phyloP scores from a whole-genome alignment of 2,888 invertebrate genomes.

The Tinea semifulvella region DNA sequence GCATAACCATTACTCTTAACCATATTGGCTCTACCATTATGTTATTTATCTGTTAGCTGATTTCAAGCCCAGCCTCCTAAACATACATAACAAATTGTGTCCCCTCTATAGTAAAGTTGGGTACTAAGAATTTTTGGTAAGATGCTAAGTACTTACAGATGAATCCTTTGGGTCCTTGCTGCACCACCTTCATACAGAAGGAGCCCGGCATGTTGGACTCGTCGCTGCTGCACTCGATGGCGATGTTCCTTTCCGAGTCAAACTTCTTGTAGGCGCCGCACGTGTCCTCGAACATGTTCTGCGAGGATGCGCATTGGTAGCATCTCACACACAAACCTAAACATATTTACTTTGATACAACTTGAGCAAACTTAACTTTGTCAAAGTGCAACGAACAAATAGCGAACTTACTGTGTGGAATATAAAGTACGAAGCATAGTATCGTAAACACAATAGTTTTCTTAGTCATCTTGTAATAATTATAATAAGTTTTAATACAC shows the following conservation, averaged over 20 bases:
- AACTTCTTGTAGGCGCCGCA: conserved; percentile 92
- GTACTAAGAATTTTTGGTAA: too few species aligned
- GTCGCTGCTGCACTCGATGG: conserved; percentile 93
- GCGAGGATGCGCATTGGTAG: conserved; percentile 93
- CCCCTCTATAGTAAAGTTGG: too few species aligned
- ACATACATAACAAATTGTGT: too few species aligned
- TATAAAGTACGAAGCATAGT: conserved; percentile 22
- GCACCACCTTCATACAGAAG: conserved; percentile 94
- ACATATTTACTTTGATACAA: conserved; percentile 25
- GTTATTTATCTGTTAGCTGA: too few species aligned
- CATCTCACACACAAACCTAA: conserved; percentile 81
- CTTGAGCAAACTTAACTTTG: conserved; percentile 21
- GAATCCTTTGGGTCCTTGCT: conserved; percentile 93
- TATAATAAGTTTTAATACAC: background rate
- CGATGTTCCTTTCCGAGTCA: conserved; percentile 84
- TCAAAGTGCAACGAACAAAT: conserved; percentile 13
- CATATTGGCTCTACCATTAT: too few species aligned
- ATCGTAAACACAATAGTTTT: conserved; percentile 21
- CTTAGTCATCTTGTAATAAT: conserved; percentile 19
- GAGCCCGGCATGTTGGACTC: conserved; percentile 95
- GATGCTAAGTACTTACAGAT: conserved; percentile 90
- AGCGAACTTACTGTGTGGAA: conserved; percentile 24
- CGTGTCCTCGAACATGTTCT: conserved; percentile 80
- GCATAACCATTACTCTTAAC: too few species aligned
- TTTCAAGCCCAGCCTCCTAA: too few species aligned